Evolutionary conservation across 2,797 vertebrate genomes (phyloP).

Genomic region (Erpetoichthys calabaricus): DNA sequence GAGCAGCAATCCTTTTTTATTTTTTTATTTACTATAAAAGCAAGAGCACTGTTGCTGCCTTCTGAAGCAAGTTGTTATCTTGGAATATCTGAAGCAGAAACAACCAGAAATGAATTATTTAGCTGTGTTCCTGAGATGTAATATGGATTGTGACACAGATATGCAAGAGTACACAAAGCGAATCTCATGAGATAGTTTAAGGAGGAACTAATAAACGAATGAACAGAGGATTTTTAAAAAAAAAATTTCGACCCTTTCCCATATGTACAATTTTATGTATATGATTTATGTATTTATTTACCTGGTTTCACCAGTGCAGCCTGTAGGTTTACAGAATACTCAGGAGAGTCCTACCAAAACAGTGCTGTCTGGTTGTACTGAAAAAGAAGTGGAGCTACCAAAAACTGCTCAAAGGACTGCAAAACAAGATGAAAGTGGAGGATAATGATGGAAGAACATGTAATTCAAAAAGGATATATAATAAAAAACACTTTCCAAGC

Average conservation of each 20-base stretch:
- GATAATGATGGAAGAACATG: no score
- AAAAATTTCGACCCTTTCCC: slow-evolving; percentile 3
- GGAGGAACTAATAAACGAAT: slow-evolving; percentile 3
- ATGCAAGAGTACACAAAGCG: slow-evolving; percentile 1
- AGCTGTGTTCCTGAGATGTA: slow-evolving; percentile 5
- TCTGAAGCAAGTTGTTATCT: slow-evolving; percentile 4
- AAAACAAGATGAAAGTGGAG: no score
- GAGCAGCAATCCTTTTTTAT: no score
- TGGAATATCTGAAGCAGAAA: slow-evolving; percentile 4
- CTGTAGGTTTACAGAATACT: no score
- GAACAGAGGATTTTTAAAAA: slow-evolving; percentile 3
- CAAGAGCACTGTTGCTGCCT: background rate
- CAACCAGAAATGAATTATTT: slow-evolving; percentile 7
- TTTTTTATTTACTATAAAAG: background rate
- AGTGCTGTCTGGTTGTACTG: no score
- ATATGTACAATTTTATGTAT: background rate
- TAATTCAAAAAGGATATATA: no score
- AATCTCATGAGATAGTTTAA: slow-evolving; percentile 6
- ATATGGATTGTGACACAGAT: slow-evolving; percentile 5
- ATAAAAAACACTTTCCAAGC: no score
- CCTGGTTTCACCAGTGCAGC: no score
- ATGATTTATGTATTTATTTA: no score
- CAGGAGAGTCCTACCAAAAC: no score
- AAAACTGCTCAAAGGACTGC: no score
- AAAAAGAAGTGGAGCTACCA: no score